Percentiles rank a stretch among this genome's conserved stretches.
Evolutionary conservation across 2,797 vertebrate genomes (phyloP).

Genomic region (Platyrinchus mystaceus): DNA sequence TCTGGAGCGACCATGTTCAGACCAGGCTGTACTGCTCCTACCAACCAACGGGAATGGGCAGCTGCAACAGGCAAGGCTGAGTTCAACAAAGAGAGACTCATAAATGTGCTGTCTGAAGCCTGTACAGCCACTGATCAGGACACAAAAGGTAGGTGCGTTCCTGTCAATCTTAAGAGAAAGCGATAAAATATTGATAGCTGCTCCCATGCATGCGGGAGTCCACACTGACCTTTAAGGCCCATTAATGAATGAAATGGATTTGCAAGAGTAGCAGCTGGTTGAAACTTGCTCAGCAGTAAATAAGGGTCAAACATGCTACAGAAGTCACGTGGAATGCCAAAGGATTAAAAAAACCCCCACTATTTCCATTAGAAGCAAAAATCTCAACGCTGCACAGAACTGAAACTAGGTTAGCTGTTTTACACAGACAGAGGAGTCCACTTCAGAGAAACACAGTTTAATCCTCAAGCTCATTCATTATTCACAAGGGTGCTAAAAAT

Average conservation of each 20-base stretch:
- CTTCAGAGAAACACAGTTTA: constrained; percentile 2
- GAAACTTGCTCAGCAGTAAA: constrained; percentile 23
- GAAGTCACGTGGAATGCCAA: constrained; percentile 18
- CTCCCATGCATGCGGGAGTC: neutral
- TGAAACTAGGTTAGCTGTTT: constrained; percentile 62
- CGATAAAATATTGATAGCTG: neutral
- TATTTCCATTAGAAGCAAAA: constrained; percentile 38
- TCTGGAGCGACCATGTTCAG: rapidly evolving
- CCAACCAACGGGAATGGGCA: neutral
- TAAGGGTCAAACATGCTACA: constrained; percentile 37
- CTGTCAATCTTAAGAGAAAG: neutral
- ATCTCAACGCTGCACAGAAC: constrained; percentile 23
- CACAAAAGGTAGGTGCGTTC: neutral
- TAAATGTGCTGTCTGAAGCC: neutral
- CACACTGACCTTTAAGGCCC: neutral
- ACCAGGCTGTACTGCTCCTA: neutral
- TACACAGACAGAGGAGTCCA: constrained; percentile 9
- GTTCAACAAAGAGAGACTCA: neutral
- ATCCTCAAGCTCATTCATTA: constrained; percentile 55
- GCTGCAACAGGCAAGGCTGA: neutral
- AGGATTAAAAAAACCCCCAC: neutral
- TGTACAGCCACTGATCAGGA: neutral
- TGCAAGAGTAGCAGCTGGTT: constrained; percentile 14
- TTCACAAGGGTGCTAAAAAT: constrained; percentile 48
- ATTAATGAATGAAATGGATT: constrained; percentile 45